These are phyloP conservation scores for Leucoraja erinaceus DNA, from an alignment of 2,113 vertebrate species.

Conservation along the genomic window DNA sequence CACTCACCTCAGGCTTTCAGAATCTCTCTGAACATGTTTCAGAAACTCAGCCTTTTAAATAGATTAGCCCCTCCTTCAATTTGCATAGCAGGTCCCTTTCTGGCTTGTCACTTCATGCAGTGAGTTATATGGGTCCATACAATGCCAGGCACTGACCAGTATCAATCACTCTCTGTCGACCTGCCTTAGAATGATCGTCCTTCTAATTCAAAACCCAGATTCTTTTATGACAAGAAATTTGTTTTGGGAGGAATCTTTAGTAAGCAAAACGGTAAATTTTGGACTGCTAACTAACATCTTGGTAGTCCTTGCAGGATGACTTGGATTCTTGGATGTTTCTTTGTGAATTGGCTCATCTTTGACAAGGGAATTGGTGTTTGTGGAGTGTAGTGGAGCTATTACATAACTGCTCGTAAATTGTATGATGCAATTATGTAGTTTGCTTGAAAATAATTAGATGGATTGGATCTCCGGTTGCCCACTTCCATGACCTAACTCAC, in stretches of 20 bases:
- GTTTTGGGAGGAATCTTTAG: too few species aligned
- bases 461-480: too few species aligned
- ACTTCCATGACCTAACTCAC: too few species aligned
- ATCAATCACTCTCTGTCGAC: neutral
- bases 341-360: neutral
- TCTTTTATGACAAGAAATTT: neutral
- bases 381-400: neutral
- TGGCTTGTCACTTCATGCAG: neutral
- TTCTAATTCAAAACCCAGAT: neutral
- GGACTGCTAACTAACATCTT: neutral
- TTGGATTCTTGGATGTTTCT: neutral
- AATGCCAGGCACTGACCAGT: neutral
- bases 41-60: conserved; percentile 27
- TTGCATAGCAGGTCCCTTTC: neutral
- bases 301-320: neutral
- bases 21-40: conserved; percentile 22
- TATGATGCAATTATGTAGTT: neutral
- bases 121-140: neutral
- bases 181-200: neutral
- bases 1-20: conserved; percentile 34
- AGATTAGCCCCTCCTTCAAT: neutral
- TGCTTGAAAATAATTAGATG: neutral
- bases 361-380: neutral
- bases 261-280: neutral
- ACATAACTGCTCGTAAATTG: neutral